A percentile compares a stretch with the other conserved stretches of the same genome.
These are phyloP conservation scores for Trachelus stipa DNA, from an alignment of 2,888 invertebrate genomes.

Conservation along the genomic window DNA sequence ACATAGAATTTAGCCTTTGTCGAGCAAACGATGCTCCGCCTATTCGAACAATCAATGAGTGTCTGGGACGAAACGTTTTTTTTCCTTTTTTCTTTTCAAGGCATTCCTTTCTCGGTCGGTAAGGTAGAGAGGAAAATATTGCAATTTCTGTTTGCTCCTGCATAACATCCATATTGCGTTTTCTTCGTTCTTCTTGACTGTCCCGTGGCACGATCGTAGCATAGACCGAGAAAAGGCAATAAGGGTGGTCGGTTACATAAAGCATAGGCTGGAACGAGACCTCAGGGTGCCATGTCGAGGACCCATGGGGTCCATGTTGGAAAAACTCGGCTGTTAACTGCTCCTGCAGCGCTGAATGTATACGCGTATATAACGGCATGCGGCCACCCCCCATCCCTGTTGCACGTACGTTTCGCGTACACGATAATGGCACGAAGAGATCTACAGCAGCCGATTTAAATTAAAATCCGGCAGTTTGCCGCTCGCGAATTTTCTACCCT, in stretches of 20 bases:
- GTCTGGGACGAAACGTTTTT: background rate
- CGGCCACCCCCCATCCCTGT: slow-evolving; percentile 6
- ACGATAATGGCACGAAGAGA: slow-evolving; percentile 42
- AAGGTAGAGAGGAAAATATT: background rate
- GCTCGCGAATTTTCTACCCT: slow-evolving; percentile 22
- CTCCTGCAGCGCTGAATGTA: slow-evolving; percentile 42
- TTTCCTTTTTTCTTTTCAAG: background rate
- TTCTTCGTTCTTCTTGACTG: background rate
- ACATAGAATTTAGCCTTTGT: background rate
- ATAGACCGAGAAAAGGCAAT: slow-evolving; percentile 24
- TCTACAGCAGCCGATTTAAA: slow-evolving; percentile 51
- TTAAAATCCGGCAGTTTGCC: slow-evolving; percentile 44
- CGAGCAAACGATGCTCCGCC: background rate
- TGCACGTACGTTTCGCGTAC: slow-evolving; percentile 17
- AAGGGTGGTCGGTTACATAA: slow-evolving; percentile 51
- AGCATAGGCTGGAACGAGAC: slow-evolving; percentile 62
- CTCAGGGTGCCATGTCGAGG: slow-evolving; percentile 57
- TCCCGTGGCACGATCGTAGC: background rate
- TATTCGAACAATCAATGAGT: background rate
- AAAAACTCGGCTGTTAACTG: slow-evolving; percentile 63
- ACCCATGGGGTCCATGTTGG: slow-evolving; percentile 61
- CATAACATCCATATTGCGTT: background rate
- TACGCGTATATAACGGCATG: slow-evolving; percentile 21
- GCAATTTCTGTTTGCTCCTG: background rate
- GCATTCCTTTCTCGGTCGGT: background rate